Conservation (phyloP, 2,797 vertebrate genomes). For the Hoplostethus mediterraneus region DNA sequence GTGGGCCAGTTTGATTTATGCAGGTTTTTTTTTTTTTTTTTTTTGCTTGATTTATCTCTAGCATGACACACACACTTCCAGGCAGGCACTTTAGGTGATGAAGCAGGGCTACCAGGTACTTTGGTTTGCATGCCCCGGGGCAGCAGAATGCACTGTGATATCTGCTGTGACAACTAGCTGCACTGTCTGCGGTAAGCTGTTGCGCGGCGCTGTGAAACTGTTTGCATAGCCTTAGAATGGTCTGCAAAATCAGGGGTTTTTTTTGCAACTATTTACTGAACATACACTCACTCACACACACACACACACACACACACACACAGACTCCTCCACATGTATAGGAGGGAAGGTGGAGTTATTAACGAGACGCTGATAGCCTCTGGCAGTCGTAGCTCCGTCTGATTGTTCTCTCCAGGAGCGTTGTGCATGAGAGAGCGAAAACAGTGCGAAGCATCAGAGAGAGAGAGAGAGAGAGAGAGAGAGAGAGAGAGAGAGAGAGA, state of each 20-base stretch:
- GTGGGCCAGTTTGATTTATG: conserved; percentile 70
- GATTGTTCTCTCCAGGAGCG: conserved; percentile 64
- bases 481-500: conserved; percentile 7
- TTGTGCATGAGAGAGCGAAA: conserved; percentile 48
- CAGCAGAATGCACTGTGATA: conserved; percentile 61
- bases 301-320: conserved; percentile 6
- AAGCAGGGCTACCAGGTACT: conserved; percentile 73
- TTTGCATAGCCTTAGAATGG: conserved; percentile 50
- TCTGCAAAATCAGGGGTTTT: conserved; percentile 15
- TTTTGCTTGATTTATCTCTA: conserved; percentile 75
- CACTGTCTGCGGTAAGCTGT: conserved; percentile 37
- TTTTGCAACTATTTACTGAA: conserved; percentile 38
- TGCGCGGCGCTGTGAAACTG: conserved; percentile 39
- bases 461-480: conserved; percentile 3
- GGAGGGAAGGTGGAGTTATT: conserved; percentile 54
- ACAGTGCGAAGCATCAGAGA: conserved; percentile 44
- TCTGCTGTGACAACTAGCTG: conserved; percentile 60
- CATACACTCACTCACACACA: conserved; percentile 24
- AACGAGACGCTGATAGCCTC: conserved; percentile 62
- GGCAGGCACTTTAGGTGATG: conserved; percentile 77
- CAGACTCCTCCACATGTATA: conserved; percentile 30
- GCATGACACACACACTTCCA: conserved; percentile 40
- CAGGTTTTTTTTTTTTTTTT: too few species aligned
- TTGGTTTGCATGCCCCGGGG: conserved; percentile 57
- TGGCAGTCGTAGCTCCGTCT: conserved; percentile 58